Percentiles rank a stretch among this genome's conserved stretches.
phyloP scores from a whole-genome alignment of 2,113 vertebrate genomes.

The Pimephales promelas region DNA sequence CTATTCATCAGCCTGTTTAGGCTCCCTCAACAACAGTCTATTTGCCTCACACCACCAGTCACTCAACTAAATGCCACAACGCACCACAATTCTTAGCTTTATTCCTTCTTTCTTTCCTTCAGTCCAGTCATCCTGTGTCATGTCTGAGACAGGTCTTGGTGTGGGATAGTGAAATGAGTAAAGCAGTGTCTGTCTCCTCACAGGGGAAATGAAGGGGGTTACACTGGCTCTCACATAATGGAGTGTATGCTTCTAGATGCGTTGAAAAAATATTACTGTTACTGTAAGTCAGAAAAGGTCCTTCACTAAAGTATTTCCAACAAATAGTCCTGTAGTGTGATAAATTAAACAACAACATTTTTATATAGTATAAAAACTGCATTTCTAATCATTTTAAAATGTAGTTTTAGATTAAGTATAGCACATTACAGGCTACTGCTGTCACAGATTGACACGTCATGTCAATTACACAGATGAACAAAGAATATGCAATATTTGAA shows the following conservation, averaged over 20 bases:
- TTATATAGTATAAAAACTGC: background rate
- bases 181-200: slow-evolving; percentile 40
- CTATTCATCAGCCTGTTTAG: background rate
- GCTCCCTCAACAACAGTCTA: background rate
- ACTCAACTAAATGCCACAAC: background rate
- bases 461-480: too few relatives aligned
- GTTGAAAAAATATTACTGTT: slow-evolving; percentile 48
- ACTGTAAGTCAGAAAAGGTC: slow-evolving; percentile 25
- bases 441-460: too few relatives aligned
- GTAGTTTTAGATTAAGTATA: background rate
- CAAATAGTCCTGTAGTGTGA: background rate
- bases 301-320: background rate
- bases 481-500: background rate
- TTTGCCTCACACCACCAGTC: background rate
- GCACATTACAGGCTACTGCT: background rate
- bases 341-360: background rate
- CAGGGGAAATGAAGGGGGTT: slow-evolving; percentile 36
- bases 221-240: slow-evolving; percentile 37
- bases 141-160: slow-evolving; percentile 45
- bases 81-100: slow-evolving; percentile 1
- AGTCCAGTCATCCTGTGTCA: slow-evolving; percentile 39
- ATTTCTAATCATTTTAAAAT: background rate
- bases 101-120: background rate
- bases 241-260: slow-evolving; percentile 14
- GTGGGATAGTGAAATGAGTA: slow-evolving; percentile 41